These are phyloP conservation scores for Sylvietta virens DNA, from an alignment of 2,113 vertebrate genomes.

Conservation along the genomic window DNA sequence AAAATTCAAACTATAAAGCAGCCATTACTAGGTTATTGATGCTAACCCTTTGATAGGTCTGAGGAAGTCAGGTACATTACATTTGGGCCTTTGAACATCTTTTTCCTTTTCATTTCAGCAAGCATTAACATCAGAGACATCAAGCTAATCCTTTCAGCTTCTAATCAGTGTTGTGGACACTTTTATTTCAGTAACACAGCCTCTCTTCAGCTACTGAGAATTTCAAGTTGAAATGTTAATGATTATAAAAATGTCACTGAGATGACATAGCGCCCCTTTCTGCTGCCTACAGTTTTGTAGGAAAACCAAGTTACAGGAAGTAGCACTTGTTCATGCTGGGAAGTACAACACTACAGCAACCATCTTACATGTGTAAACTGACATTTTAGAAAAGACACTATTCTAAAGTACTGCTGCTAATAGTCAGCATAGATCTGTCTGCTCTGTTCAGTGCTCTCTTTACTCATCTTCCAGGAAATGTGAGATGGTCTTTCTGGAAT, in stretches of 20 bases:
- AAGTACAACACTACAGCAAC: not conserved
- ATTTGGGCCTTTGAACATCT: slow-evolving; percentile 11
- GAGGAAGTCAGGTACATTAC: not conserved
- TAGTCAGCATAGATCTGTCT: not conserved
- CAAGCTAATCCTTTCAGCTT: slow-evolving; percentile 42
- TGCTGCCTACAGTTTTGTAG: not conserved
- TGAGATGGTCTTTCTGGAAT: not conserved
- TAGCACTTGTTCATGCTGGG: not conserved
- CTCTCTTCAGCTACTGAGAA: slow-evolving; percentile 14
- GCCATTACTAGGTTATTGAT: slow-evolving; percentile 35
- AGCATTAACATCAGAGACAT: slow-evolving; percentile 38
- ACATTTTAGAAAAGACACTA: not conserved
- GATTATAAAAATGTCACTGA: slow-evolving; percentile 36
- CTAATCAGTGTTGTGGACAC: slow-evolving; percentile 28
- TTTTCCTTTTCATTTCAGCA: slow-evolving; percentile 46
- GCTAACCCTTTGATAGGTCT: slow-evolving; percentile 22
- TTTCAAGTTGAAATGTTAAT: slow-evolving; percentile 34
- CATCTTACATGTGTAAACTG: not conserved
- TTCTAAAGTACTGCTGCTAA: not conserved
- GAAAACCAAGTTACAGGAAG: slow-evolving; percentile 13
- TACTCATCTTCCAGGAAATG: not conserved
- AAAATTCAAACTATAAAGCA: slow-evolving; percentile 36
- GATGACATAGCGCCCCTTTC: not conserved
- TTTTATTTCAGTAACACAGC: slow-evolving; percentile 10
- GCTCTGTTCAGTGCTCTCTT: not conserved